phyloP scores from a whole-genome alignment of 2,888 invertebrate species.

The Drosophila antonietae region DNA sequence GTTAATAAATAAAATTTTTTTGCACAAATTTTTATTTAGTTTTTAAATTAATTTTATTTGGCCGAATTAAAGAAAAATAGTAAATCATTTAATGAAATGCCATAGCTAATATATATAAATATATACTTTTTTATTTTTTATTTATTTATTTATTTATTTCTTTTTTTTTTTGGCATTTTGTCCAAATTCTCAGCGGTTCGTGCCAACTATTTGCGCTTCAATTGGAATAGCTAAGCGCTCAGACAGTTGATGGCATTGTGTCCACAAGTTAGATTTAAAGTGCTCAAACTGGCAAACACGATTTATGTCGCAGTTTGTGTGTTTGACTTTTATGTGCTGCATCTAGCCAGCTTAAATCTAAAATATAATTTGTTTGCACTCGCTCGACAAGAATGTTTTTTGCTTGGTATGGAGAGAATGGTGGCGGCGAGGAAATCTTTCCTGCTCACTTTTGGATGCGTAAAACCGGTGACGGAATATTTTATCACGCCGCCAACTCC shows the following conservation, averaged over 20 bases:
- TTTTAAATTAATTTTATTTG: not conserved
- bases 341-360: conserved; percentile 19
- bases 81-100: not conserved
- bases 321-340: conserved; percentile 8
- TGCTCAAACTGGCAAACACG: conserved; percentile 5
- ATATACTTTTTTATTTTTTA: no score
- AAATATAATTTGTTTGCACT: conserved; percentile 44
- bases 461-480: conserved; percentile 58
- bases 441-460: conserved; percentile 29
- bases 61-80: not conserved
- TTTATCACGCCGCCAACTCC: conserved; percentile 57
- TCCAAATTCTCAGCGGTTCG: not conserved
- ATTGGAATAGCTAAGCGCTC: conserved; percentile 1
- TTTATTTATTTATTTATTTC: no score
- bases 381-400: conserved; percentile 9
- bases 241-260: conserved; percentile 3
- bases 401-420: not conserved
- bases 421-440: conserved; percentile 28
- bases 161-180: not conserved
- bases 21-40: no score
- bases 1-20: not conserved
- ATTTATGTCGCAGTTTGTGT: conserved; percentile 9
- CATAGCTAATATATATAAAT: not conserved
- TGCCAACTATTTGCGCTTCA: not conserved
- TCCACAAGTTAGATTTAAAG: conserved; percentile 10